Conservation (phyloP, 2,888 invertebrate species). For the Caradrina clavipalpis region DNA sequence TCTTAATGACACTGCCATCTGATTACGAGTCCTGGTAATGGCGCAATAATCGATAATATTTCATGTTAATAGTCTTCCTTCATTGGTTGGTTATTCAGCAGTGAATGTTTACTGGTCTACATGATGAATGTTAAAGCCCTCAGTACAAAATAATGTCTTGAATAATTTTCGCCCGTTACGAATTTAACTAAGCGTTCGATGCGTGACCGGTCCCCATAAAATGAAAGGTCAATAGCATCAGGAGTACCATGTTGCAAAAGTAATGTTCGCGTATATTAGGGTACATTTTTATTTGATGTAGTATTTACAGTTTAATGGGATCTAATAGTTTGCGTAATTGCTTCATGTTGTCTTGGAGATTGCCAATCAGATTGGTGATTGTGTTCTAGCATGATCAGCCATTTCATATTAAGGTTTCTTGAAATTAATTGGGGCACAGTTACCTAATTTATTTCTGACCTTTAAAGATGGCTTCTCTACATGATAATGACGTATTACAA, state of each 20-base stretch:
- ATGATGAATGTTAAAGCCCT: constrained; percentile 9
- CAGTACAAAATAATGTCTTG: constrained; percentile 34
- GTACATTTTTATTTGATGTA: constrained; percentile 14
- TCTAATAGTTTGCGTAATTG: not conserved
- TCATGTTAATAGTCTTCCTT: constrained; percentile 16
- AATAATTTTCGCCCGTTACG: constrained; percentile 46
- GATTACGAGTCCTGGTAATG: constrained; percentile 16
- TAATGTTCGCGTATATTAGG: constrained; percentile 29
- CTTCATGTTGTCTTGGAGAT: not conserved
- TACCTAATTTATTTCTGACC: not conserved
- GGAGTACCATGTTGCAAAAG: constrained; percentile 58
- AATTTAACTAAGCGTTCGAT: constrained; percentile 62
- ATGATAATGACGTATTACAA: not conserved
- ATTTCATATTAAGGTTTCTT: constrained; percentile 21
- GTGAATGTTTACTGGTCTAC: constrained; percentile 6
- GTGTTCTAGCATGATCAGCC: not conserved
- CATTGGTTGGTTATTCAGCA: not conserved
- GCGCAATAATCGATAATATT: constrained; percentile 19
- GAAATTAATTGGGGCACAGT: not conserved
- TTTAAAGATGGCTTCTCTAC: not conserved
- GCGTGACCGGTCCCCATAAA: constrained; percentile 67
- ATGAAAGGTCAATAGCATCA: constrained; percentile 65
- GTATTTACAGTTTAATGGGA: constrained; percentile 8
- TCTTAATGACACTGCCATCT: not conserved
- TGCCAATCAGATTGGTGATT: not conserved